phyloP scores from a whole-genome alignment of 2,113 vertebrate genomes.

The Butorides virescens region DNA sequence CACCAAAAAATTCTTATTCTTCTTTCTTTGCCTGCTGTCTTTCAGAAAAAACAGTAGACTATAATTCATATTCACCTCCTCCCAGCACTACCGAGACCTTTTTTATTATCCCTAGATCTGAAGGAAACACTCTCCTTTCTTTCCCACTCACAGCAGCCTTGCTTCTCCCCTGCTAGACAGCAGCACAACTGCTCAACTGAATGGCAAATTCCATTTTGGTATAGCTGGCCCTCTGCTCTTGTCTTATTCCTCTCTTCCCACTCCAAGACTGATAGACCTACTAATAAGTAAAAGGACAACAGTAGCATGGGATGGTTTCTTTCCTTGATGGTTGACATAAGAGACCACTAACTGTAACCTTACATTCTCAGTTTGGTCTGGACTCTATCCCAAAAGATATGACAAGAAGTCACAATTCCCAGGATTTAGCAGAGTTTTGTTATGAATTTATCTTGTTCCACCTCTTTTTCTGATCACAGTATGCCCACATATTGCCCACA shows the following conservation, averaged over 20 bases:
- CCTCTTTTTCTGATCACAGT: not conserved
- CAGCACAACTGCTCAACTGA: not conserved
- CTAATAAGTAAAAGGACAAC: not conserved
- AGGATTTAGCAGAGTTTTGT: not conserved
- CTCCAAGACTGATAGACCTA: not conserved
- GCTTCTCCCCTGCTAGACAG: not conserved
- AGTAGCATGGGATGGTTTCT: not conserved
- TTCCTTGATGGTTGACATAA: not conserved
- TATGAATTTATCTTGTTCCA: not conserved
- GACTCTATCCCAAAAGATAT: not conserved
- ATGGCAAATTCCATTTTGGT: not conserved
- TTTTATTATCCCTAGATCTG: not conserved
- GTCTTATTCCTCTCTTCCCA: not conserved
- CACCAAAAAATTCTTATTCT: not conserved
- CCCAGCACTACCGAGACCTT: not conserved
- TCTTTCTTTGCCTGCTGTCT: not conserved
- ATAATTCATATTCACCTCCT: not conserved
- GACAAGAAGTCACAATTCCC: not conserved
- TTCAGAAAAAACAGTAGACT: not conserved
- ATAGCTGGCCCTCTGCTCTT: not conserved
- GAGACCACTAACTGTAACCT: not conserved
- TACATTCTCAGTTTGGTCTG: not conserved
- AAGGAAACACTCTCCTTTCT: not conserved
- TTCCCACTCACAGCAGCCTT: not conserved
- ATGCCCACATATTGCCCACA: too few relatives aligned